A percentile compares a stretch with the other conserved stretches of the same genome.
Evolutionary conservation across 2,888 invertebrate genomes (phyloP).

Genomic region (Cosmia pyralina): DNA sequence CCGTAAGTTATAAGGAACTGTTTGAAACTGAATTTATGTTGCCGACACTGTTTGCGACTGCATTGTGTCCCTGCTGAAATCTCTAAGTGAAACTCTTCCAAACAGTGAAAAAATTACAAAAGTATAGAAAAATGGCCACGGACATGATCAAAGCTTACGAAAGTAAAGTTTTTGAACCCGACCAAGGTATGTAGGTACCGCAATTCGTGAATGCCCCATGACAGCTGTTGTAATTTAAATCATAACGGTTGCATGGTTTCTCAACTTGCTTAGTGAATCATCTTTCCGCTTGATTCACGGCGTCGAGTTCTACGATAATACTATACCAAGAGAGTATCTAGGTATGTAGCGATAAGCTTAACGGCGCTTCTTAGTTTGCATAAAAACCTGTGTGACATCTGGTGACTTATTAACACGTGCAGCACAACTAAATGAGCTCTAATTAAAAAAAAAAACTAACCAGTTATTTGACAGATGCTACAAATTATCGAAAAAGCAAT

Average conservation of each 20-base stretch:
- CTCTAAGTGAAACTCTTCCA: not conserved
- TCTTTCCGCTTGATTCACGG: conserved; percentile 87
- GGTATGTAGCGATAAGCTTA: conserved; percentile 63
- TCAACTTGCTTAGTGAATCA: conserved; percentile 84
- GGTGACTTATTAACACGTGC: conserved; percentile 53
- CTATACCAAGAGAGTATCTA: conserved; percentile 51
- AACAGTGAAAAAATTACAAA: not conserved
- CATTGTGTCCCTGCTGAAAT: no score
- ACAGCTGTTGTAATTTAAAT: conserved; percentile 87
- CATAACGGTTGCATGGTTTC: conserved; percentile 86
- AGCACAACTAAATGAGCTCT: conserved; percentile 39
- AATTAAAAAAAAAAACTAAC: conserved; percentile 37
- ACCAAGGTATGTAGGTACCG: conserved; percentile 82
- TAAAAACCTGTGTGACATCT: conserved; percentile 63
- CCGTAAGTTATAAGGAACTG: not conserved
- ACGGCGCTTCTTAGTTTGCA: conserved; percentile 61
- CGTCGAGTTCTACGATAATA: conserved; percentile 62
- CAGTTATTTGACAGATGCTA: conserved; percentile 32
- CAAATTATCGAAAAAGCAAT: conserved; percentile 25
- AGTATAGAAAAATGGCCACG: not conserved
- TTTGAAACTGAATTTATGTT: not conserved
- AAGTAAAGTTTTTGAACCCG: conserved; percentile 55
- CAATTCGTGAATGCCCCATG: conserved; percentile 82
- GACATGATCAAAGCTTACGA: conserved; percentile 24
- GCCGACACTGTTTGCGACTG: not conserved